Evolutionary conservation across 2,888 invertebrate species (phyloP).

Genomic region (Eugnorisma glareosa): DNA sequence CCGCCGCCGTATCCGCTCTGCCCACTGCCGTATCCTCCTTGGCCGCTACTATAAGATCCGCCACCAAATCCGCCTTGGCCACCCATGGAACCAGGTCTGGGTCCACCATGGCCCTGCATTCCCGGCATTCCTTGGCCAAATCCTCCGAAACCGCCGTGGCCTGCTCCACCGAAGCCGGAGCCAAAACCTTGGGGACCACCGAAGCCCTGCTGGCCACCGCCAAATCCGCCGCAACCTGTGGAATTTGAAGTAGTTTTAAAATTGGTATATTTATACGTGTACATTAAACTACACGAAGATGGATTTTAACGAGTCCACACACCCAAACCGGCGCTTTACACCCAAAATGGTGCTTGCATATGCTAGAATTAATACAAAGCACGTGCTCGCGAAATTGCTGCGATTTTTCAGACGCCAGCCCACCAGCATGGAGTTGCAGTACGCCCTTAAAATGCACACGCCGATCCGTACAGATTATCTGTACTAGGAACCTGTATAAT

Average conservation of each 20-base stretch:
- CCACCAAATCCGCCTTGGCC: constrained; percentile 57
- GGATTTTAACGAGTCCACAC: no score
- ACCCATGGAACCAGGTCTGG: constrained; percentile 41
- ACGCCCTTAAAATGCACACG: no score
- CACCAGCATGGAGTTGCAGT: no score
- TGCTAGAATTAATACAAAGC: no score
- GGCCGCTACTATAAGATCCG: constrained; percentile 36
- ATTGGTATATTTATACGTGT: no score
- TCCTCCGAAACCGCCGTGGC: constrained; percentile 55
- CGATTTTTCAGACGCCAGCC: no score
- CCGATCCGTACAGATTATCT: no score
- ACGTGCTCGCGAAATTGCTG: no score
- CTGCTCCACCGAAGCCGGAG: constrained; percentile 49
- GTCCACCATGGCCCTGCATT: constrained; percentile 46
- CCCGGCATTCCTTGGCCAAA: constrained; percentile 56
- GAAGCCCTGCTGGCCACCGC: constrained; percentile 55
- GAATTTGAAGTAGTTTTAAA: neutral
- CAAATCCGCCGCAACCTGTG: constrained; percentile 59
- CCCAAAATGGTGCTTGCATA: no score
- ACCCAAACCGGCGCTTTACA: no score
- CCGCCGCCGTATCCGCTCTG: constrained; percentile 45
- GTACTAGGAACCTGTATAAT: no score
- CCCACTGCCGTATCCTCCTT: constrained; percentile 38
- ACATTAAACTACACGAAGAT: no score
- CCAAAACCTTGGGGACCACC: constrained; percentile 58